Evolutionary conservation across 2,113 vertebrate species (phyloP).

Genomic region (Probosciger aterrimus): DNA sequence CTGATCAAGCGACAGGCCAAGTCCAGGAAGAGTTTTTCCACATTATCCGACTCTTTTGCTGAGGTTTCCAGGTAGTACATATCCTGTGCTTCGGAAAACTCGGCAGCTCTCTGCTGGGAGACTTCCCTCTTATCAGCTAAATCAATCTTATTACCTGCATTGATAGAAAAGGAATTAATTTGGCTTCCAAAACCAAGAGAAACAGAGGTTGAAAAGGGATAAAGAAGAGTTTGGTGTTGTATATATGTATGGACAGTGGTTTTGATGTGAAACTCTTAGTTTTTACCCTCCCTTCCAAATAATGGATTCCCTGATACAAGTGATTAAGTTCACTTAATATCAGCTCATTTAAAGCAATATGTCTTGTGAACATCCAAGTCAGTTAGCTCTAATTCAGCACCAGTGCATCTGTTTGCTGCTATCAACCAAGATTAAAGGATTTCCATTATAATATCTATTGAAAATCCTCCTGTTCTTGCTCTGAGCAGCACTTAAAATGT

Average conservation of each 20-base stretch:
- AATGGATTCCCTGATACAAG: background rate
- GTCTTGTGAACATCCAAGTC: background rate
- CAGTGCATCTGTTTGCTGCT: background rate
- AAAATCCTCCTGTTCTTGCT: constrained; percentile 14
- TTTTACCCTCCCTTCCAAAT: background rate
- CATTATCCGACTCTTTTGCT: constrained; percentile 97
- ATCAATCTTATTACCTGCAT: constrained; percentile 96
- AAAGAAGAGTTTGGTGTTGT: background rate
- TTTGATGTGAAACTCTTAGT: background rate
- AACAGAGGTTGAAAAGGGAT: background rate
- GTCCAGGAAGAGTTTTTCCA: constrained; percentile 99
- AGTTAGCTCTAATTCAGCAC: background rate
- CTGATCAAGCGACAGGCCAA: constrained; percentile 93
- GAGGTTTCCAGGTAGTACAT: constrained; percentile 99
- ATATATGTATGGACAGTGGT: background rate
- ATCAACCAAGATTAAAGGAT: background rate
- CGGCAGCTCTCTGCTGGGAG: constrained; percentile 90
- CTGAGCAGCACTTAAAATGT: constrained; percentile 17
- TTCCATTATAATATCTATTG: background rate
- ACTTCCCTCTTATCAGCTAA: constrained; percentile 94
- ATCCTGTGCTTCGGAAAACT: constrained; percentile 92
- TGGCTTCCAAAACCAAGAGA: background rate
- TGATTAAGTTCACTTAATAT: background rate
- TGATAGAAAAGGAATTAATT: constrained; percentile 27
- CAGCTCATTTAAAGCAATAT: background rate